Evolutionary conservation across 1,140 invertebrate species (phyloP), one percentile per base, ranked within the genome.

Genomic region (Yoshiicerus persimilis): DNA sequence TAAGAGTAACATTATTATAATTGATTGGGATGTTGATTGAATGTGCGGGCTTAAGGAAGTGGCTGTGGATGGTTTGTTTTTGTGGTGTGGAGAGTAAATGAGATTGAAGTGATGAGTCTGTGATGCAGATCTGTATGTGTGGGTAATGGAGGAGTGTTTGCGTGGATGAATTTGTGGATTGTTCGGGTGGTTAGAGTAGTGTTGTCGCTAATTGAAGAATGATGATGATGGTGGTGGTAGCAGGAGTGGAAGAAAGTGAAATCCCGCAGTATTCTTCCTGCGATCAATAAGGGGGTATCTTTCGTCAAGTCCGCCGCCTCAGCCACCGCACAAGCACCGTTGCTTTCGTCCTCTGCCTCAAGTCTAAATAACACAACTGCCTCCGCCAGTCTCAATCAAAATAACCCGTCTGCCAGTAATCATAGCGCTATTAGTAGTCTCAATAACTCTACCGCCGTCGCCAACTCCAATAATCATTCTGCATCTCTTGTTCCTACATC

Each of bases 171-270:
- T 56, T 16, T 56, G 20, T 56, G 47, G 47, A 56, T 56, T 16
- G 11, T 16, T 41, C 16, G 39, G 39, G 39, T 41, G 39, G 9
- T 13, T 41, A 47, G 10, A 23, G 16, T 47, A 30, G 83, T 84
- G 23, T 56, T 56, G 41, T 47, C 16, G 83, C 83, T 84, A 84
- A 84, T 56, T 84, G 83, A 84, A 84, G 83, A 84, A 84, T 84
- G 83, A 62, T 84, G 83, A 62, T 84, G 83, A 62, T 84, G 38
- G 83, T 84, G 83, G 38, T 84, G 83, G 83, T 80, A 36, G 86
- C 84, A 90, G 89, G 89, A 90, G 80, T 90, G 89, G 89, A 90
- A 90, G 87, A 90, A 89, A 87, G 83, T 86, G 66, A 90, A 90
- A 86, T 89, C 86, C 25, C 88, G 89, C 41, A 87, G 88, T 87